Evolutionary conservation across 2,888 invertebrate species (phyloP), one percentile per base, ranked within the genome.

Genomic region (Mythimna ferrago): DNA sequence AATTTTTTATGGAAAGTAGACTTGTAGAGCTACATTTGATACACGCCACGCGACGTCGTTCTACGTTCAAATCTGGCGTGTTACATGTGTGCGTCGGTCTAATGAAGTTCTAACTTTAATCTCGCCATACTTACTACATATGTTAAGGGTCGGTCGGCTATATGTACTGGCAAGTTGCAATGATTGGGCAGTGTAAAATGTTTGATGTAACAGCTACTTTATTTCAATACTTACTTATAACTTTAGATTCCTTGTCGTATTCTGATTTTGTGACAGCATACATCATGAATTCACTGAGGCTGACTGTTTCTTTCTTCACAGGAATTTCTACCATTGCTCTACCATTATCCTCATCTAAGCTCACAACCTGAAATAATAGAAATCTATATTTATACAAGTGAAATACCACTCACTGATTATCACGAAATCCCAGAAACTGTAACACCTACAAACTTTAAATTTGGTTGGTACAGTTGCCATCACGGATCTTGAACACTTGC

Each of bases 331-430:
- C 97, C 89, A 98, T 97, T 3, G 98, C 97, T 73, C 98, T 96
- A 0, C 98, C 98, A 35, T 97, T 97, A 86, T 98, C 98, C 88
- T 98, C 98, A 90, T 99, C 98, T 71, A 98, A 97, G 26, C 98
- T 98, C 85, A 98, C 97, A 19, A 99, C 97, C 97, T 97, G 78
- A 41, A 84, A 86, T 35, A 2, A 53, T 38, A 38, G 2, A 58
- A n/a, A 58, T 2, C 0, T 41, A 32, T 32, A 32, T 32, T 26
- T 26, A 26, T 26, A 26, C 1, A 26, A 26, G 26, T 26, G 26
- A 32, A 32, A 32, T 32, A 32, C 32, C 32, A 32, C 32, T 32
- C 32, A 32, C 3, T 32, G 3, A 32, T 32, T 32, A 32, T 32
- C 32, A 32, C 32, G 3, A 32, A 32, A 32, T 32, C 32, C 2